phyloP scores from a whole-genome alignment of 2,113 vertebrate species.

The Cranoglanis bouderius region DNA sequence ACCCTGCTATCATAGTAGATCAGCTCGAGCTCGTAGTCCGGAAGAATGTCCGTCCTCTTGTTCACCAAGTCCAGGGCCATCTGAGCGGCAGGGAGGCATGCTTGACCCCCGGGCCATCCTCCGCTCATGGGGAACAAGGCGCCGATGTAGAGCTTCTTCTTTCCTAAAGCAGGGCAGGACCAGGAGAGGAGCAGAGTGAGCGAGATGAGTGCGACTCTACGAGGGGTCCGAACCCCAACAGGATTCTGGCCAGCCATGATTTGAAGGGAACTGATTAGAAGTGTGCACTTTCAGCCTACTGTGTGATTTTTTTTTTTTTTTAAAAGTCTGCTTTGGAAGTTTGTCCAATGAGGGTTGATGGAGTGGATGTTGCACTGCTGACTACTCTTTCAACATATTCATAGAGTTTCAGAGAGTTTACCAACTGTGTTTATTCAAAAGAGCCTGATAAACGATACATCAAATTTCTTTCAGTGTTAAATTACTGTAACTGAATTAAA shows the following conservation, averaged over 20 bases:
- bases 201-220: constrained; percentile 44
- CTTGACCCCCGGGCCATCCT: constrained; percentile 91
- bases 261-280: no score
- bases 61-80: constrained; percentile 93
- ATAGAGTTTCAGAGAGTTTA: neutral
- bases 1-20: constrained; percentile 94
- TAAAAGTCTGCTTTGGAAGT: neutral
- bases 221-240: constrained; percentile 29
- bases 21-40: constrained; percentile 89
- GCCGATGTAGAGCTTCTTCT: constrained; percentile 91
- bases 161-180: constrained; percentile 78
- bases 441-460: neutral
- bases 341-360: neutral
- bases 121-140: constrained; percentile 94
- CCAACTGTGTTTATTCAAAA: neutral
- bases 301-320: neutral
- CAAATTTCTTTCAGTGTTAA: neutral
- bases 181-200: constrained; percentile 69
- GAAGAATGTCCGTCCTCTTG: constrained; percentile 88
- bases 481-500: constrained; percentile 1
- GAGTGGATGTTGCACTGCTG: constrained; percentile 22
- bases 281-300: neutral
- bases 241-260: constrained; percentile 60
- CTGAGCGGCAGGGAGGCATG: constrained; percentile 87
- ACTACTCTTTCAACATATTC: neutral